A percentile compares a stretch with the other conserved stretches of the same genome.
phyloP scores from a whole-genome alignment of 2,113 vertebrate genomes.

The Chelonoidis abingdonii region DNA sequence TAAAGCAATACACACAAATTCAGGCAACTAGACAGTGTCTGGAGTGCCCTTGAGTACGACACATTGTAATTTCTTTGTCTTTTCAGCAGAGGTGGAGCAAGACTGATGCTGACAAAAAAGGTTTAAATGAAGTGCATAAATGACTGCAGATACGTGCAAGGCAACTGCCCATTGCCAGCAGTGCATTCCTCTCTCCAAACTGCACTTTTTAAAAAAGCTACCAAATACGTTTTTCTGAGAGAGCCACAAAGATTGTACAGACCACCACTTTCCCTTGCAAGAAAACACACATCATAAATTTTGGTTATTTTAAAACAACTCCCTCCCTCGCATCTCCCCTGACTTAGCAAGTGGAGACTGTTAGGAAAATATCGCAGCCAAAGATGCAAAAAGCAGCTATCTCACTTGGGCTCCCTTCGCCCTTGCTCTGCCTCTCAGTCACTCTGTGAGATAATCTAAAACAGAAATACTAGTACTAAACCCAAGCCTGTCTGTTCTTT shows the following conservation, averaged over 20 bases:
- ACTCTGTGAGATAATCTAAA: not conserved
- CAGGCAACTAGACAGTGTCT: not conserved
- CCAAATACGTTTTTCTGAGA: not conserved
- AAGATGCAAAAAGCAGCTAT: not conserved
- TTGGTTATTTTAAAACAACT: not conserved
- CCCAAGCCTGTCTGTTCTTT: not conserved
- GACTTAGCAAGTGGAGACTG: fast-evolving
- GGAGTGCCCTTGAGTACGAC: fast-evolving
- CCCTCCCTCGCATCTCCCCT: not conserved
- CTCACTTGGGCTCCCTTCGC: not conserved
- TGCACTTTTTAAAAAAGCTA: fast-evolving
- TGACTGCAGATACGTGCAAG: not conserved
- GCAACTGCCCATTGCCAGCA: fast-evolving
- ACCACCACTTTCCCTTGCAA: not conserved
- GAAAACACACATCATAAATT: not conserved
- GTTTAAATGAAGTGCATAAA: fast-evolving
- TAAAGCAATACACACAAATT: not conserved
- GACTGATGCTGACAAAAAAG: fast-evolving
- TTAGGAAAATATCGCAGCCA: not conserved
- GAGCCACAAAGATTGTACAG: not conserved
- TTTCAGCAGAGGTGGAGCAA: fast-evolving
- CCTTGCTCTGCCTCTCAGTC: not conserved
- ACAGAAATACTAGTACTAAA: not conserved
- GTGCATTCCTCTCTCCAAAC: fast-evolving
- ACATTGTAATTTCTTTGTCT: not conserved